Base-by-base conservation (phyloP, 1,140 invertebrate species). In the Drosophila kikkawai region DNA sequence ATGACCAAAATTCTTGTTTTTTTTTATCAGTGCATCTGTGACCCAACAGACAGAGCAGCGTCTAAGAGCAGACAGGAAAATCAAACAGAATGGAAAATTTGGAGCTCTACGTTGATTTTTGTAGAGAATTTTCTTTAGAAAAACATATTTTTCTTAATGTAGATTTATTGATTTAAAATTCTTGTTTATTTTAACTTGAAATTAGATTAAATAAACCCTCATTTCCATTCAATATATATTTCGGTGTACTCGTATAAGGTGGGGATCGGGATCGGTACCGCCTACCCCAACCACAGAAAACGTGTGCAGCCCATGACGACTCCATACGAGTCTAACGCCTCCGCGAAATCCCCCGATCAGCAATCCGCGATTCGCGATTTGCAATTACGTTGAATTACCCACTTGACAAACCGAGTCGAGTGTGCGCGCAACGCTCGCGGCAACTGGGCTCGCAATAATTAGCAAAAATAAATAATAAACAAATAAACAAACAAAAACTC, bases 221-320 rank as follows among this genome's bases (percentile, higher is more conserved):
- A 51, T 50, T 50, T 50, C 9, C 26, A 50, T 32, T 50, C 15
- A 8, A 37, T 22, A 36, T 45, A 47, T 36, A 53, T 53, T 56
- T 19, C 53, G 13, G 34, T 32, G 26, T 15, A 29, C 12, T 48
- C 19, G 22, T 15, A 1, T 26, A 56, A n/a, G 53, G 13, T 56
- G 12, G 19, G 19, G 12, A 15, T 55, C 12, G 34, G 36, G 45
- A 65, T 65, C 15, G 19, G 34, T 22, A 37, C 67, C 73, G 59
- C 80, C 84, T 87, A 88, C 80, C 80, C 50, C 85, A 88, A 88
- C 69, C 77, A 50, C 78, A 81, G 74, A 79, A 79, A 82, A 79
- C 71, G 82, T 86, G 82, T 41, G 66, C 64, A 41, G 56, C 65
- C 51, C 58, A 50, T 44, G 56, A 53, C 65, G 64, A 63, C 51